Percentiles rank a stretch among this genome's conserved stretches.
These are phyloP conservation scores for Urocyon cinereoargenteus DNA, from an alignment of 2,797 vertebrate species.

Conservation along the genomic window DNA sequence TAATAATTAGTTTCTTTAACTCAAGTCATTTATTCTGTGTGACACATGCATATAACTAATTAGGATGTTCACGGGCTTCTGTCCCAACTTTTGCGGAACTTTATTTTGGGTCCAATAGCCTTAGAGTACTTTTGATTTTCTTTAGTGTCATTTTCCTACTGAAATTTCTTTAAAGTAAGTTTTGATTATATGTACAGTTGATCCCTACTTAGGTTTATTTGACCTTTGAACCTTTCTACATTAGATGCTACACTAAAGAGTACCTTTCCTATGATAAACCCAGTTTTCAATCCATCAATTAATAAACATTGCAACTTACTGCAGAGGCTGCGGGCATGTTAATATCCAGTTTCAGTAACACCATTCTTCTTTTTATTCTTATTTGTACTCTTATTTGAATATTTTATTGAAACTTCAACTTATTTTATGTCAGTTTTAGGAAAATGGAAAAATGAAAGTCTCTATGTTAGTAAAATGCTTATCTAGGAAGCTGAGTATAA, in stretches of 20 bases:
- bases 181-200: not conserved
- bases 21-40: not conserved
- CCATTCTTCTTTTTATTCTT: not conserved
- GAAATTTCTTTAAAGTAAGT: not conserved
- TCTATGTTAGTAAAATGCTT: not conserved
- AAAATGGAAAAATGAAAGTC: conserved; percentile 32
- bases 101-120: not conserved
- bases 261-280: not conserved
- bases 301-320: not conserved
- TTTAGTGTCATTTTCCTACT: not conserved
- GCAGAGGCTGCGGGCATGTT: not conserved
- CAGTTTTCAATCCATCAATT: not conserved
- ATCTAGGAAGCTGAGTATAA: not conserved
- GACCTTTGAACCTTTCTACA: not conserved
- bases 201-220: not conserved
- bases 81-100: not conserved
- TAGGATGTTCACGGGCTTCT: not conserved
- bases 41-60: not conserved
- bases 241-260: not conserved
- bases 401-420: not conserved
- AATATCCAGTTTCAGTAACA: not conserved
- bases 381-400: conserved; percentile 14
- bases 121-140: not conserved
- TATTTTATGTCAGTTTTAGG: not conserved
- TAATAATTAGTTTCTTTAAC: not conserved